Evolutionary conservation across 2,113 vertebrate species (phyloP).

Genomic region (Sisor rabdophorus): DNA sequence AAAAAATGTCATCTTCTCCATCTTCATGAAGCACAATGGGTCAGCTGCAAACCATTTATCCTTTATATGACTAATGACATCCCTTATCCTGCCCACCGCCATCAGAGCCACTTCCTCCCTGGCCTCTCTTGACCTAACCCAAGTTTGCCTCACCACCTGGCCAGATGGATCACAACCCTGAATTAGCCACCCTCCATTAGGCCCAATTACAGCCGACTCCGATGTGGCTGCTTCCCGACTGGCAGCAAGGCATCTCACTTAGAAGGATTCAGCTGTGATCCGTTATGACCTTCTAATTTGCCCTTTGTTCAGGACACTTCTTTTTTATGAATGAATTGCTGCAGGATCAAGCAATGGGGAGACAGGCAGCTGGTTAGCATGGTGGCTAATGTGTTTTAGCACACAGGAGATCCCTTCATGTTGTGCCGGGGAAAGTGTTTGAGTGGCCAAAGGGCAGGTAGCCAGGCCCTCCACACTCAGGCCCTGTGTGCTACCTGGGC

Average conservation of each 20-base stretch:
- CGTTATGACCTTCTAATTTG: not conserved
- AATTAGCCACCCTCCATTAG: slow-evolving; percentile 37
- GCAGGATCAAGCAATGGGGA: not conserved
- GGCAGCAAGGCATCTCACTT: not conserved
- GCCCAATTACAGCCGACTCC: slow-evolving; percentile 34
- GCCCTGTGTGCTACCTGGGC: slow-evolving; percentile 72
- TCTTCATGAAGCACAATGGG: slow-evolving; percentile 40
- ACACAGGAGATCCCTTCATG: slow-evolving; percentile 76
- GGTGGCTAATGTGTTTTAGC: slow-evolving; percentile 64
- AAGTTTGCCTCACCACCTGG: slow-evolving; percentile 34
- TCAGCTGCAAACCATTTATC: slow-evolving; percentile 55
- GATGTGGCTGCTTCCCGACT: slow-evolving; percentile 21
- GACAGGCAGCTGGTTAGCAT: slow-evolving; percentile 44
- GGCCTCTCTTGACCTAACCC: slow-evolving; percentile 36
- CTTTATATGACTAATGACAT: slow-evolving; percentile 67
- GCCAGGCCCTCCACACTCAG: slow-evolving; percentile 74
- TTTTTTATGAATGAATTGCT: not conserved
- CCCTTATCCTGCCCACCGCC: slow-evolving; percentile 44
- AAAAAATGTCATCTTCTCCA: not conserved
- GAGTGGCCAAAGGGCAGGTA: slow-evolving; percentile 73
- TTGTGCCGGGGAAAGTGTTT: slow-evolving; percentile 70
- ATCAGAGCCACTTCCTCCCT: slow-evolving; percentile 42
- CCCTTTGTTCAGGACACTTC: not conserved
- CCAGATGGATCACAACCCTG: slow-evolving; percentile 27
- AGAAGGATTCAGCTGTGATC: slow-evolving; percentile 8